phyloP scores from a whole-genome alignment of 2,797 vertebrate genomes.

The Masticophis lateralis region DNA sequence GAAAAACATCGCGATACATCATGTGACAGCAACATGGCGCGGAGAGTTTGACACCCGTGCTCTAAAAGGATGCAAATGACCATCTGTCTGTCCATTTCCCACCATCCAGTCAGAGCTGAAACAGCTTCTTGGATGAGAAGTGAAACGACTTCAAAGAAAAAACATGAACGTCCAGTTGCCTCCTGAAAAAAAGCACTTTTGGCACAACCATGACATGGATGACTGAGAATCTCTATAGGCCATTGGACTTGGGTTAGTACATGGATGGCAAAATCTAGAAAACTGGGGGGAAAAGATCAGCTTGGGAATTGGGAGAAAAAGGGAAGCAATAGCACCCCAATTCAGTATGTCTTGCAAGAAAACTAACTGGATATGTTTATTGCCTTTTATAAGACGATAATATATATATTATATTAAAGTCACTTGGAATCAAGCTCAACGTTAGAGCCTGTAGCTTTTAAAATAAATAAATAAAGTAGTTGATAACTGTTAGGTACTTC shows the following conservation, averaged over 20 bases:
- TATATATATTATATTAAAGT: neutral
- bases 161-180: too few species aligned
- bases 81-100: too few species aligned
- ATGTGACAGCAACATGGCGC: too few species aligned
- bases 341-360: neutral
- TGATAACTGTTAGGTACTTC: neutral
- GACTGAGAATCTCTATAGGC: too few species aligned
- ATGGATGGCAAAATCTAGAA: neutral
- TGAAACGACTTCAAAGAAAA: too few species aligned
- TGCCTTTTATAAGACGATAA: neutral
- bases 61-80: too few species aligned
- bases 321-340: neutral
- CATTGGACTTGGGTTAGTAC: neutral
- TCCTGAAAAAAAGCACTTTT: too few species aligned
- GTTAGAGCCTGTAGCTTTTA: neutral
- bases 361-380: neutral
- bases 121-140: too few species aligned
- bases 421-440: neutral
- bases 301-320: fast-evolving
- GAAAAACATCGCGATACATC: fast-evolving
- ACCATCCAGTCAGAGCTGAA: too few species aligned
- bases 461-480: neutral
- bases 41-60: too few species aligned
- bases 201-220: too few species aligned
- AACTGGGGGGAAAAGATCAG: neutral